A percentile compares a stretch with the other conserved stretches of the same genome.
Conservation (phyloP, 1,140 invertebrate species). For the Whitmania pigra region DNA sequence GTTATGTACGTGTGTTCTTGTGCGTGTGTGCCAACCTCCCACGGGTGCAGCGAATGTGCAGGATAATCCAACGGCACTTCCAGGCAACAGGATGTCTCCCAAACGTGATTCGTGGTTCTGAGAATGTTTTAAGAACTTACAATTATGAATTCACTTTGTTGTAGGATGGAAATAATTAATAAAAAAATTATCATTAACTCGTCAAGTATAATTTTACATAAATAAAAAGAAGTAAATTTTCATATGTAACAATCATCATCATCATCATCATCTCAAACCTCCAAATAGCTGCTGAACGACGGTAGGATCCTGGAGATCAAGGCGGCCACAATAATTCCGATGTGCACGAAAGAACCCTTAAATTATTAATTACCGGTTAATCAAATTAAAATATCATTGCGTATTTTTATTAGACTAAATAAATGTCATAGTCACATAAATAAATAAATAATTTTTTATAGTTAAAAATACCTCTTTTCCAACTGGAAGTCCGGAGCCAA, state of each 20-base stretch:
- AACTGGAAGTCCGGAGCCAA: slow-evolving; percentile 87
- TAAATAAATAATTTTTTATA: background rate
- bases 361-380: background rate
- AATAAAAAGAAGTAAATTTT: too few species aligned
- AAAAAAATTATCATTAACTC: too few species aligned
- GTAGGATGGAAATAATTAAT: too few species aligned
- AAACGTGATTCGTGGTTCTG: slow-evolving; percentile 72
- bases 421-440: too few species aligned
- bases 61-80: slow-evolving; percentile 87
- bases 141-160: background rate
- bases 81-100: slow-evolving; percentile 85
- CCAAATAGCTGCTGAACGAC: slow-evolving; percentile 56
- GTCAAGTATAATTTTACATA: too few species aligned
- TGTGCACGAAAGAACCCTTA: slow-evolving; percentile 68
- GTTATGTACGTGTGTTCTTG: too few species aligned
- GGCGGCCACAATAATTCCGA: slow-evolving; percentile 85
- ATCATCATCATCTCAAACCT: slow-evolving; percentile 30
- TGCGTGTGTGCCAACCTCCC: slow-evolving; percentile 53
- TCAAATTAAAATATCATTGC: background rate
- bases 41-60: slow-evolving; percentile 90
- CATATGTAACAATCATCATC: too few species aligned
- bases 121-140: slow-evolving; percentile 20
- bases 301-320: slow-evolving; percentile 80
- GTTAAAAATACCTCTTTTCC: slow-evolving; percentile 72
- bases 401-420: background rate